These are phyloP conservation scores for Rhabdornis inornatus DNA, from an alignment of 2,113 vertebrate species.

Conservation along the genomic window DNA sequence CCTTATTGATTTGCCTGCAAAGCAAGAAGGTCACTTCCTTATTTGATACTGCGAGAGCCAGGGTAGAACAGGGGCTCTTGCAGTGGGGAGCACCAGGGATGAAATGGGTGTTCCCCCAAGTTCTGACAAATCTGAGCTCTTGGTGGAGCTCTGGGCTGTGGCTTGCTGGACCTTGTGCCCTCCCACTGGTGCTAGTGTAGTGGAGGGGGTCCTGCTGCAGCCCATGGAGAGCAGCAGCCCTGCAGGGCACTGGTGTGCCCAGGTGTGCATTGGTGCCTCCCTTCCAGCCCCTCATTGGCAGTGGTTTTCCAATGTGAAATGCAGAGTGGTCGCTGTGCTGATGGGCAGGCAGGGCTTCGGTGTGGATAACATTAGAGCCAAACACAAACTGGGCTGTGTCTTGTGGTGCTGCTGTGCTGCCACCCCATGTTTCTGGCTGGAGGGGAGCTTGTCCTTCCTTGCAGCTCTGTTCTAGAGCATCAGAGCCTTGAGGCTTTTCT, in stretches of 20 bases:
- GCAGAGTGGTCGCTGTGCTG: rapidly evolving
- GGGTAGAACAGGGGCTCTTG: not conserved
- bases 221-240: rapidly evolving
- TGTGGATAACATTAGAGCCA: rapidly evolving
- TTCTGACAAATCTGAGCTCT: not conserved
- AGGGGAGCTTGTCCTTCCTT: not conserved
- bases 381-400: not conserved
- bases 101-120: rapidly evolving
- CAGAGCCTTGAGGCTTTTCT: not conserved
- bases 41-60: rapidly evolving
- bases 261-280: rapidly evolving
- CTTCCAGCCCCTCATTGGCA: not conserved
- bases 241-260: not conserved
- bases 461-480: not conserved
- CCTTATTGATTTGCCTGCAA: not conserved
- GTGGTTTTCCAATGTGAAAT: rapidly evolving
- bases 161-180: not conserved
- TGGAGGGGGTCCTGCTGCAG: not conserved
- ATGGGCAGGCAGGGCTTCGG: not conserved
- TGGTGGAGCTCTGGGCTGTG: no score
- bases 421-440: not conserved
- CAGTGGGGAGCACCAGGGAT: not conserved
- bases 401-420: not conserved
- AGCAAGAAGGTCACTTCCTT: rapidly evolving
- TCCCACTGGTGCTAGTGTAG: rapidly evolving